These are phyloP conservation scores for Copidosoma aretas DNA, from an alignment of 2,888 invertebrate genomes.

Conservation along the genomic window DNA sequence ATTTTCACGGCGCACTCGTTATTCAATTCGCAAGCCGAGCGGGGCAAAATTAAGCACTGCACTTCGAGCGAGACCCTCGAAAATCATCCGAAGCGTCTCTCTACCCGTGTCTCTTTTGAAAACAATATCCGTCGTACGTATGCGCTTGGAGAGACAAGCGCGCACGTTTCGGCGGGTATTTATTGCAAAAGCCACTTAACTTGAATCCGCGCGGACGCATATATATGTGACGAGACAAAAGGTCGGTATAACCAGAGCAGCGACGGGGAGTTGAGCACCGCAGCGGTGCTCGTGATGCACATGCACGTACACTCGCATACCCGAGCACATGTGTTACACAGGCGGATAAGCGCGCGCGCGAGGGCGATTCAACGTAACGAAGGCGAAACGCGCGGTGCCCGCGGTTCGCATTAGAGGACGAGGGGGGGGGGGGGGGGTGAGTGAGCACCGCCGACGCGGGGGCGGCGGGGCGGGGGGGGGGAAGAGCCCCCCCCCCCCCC, in stretches of 20 bases:
- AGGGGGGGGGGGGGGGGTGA: too few relatives aligned
- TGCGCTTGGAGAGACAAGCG: too few relatives aligned
- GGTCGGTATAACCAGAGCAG: background rate
- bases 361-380: constrained; percentile 28
- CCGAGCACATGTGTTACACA: background rate
- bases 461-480: constrained; percentile 22
- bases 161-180: background rate
- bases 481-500: constrained; percentile 41
- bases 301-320: too few relatives aligned
- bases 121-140: too few relatives aligned
- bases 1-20: too few relatives aligned
- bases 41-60: too few relatives aligned
- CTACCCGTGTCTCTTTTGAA: too few relatives aligned
- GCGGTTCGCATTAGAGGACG: constrained; percentile 54
- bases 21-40: too few relatives aligned
- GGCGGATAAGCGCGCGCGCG: background rate
- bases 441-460: constrained; percentile 46
- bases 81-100: too few relatives aligned
- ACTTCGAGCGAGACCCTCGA: too few relatives aligned
- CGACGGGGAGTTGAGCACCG: too few relatives aligned
- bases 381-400: constrained; percentile 12
- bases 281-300: background rate
- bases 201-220: constrained; percentile 4
- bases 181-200: constrained; percentile 18
- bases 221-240: constrained; percentile 15